Base-by-base conservation (phyloP, 1,140 invertebrate species). In the Piezodorus guildinii region DNA sequence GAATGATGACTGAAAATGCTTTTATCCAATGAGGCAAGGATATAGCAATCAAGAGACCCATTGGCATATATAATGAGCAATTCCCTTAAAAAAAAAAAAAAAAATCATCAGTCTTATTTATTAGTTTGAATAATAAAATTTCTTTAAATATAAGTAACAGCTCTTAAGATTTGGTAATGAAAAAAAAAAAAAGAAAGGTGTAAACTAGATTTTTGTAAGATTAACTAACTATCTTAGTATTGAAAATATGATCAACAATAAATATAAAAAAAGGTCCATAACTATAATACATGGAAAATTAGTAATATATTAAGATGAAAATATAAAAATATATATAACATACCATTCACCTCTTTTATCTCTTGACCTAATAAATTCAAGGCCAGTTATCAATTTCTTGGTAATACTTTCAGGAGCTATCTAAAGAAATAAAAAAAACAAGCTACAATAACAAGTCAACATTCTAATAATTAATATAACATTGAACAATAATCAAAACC, bases 361-460 rank as follows among this genome's bases (percentile, higher is more conserved):
- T 56, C 52, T 21, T 16, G 52, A 19, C 23, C 3, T 56, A 56
- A 56, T 56, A 56, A 56, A 56, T 56, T 56, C 52, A 23, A 56
- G 23, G 15, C 52, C 52, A 23, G 23, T 56, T 23, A 56, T 25
- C 17, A 56, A 23, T 21, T 56, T 25, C 21, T 56, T 56, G 15
- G 1, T 23, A 4, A 1, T 19, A 16, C 23, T 56, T 25, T 56
- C 52, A 23, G 52, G 52, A 56, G 52, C 19, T 9, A 49, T 19
- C 46, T 49, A n/a, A 49, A 49, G 64, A 17, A 49, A 49, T 17
- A 49, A 49, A 49, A 4, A 49, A 49, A 12, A 10, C 12, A 12
- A 49, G 1, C 34, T 39, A 6, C 12, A 39, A 39, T 39, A 1
- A 6, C 12, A 39, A 10, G 3, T 39, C 34, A 6, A 10, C 9